Base-by-base conservation (phyloP, 2,113 vertebrate species). In the Chamaea fasciata region DNA sequence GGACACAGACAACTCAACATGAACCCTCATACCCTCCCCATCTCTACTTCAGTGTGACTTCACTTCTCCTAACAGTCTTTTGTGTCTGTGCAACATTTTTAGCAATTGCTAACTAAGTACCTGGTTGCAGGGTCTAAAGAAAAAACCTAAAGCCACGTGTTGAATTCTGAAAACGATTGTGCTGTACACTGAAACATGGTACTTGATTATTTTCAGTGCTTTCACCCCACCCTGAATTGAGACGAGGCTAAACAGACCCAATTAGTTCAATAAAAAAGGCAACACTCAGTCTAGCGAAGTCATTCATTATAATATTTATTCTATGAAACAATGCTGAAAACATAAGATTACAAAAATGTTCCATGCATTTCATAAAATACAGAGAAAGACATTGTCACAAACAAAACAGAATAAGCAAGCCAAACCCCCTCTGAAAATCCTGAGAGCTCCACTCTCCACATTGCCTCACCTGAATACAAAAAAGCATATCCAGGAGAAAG, bases 301-400 rank as follows among this genome's bases (percentile, higher is more conserved):
- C 33, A 89, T 75, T 84, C 31, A 68, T 68, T 49, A 7, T 19
- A 50, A 47, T 60, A 79, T 97, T 96, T 96, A 94, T 96, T 96
- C n/a, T 91, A 65, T 23, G 39, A 90, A 93, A 94, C 47, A 90
- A 87, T 90, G 44, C 79, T 60, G 24, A 94, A 90, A 93, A 73
- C 5, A 3, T 22, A 67, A 73, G 30, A 84, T 89, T 67, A 44
- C 65, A 78, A 78, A 92, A 91, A 20, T 13, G 20, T 87, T 84
- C 55, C 83, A 78, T n/a, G 60, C 87, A 65, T 71, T 91, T 64
- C 39, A 71, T 68, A 91, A 95, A 94, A 89, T 52, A 95, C 56
- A 92, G 77, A 89, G 49, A 91, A 88, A 78, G 22, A 57, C 20
- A 44, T 1, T 30, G 57, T 82, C 62, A 81, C 53, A 60, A 92